Base-by-base conservation (phyloP, 2,888 invertebrate species). In the Parnassius smintheus region DNA sequence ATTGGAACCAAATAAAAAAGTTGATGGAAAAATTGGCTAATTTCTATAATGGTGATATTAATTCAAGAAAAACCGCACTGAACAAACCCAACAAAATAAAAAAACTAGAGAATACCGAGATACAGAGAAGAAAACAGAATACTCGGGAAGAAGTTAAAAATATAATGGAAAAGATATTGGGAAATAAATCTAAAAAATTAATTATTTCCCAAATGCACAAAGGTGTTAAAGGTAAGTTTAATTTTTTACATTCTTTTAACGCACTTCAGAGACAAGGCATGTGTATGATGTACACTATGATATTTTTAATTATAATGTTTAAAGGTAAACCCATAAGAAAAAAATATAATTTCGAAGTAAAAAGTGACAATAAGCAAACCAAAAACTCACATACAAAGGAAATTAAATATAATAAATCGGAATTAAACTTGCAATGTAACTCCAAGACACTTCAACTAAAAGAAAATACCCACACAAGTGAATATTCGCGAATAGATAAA, bases 1-100 rank as follows among this genome's bases (percentile, higher is more conserved):
- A 93, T 67, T 93, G 93, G 93, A 78, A 85, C 18, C 70, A 76
- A 70, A 75, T 91, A 2, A 75, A 76, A 25, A 80, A 76, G 64
- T 66, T 90, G 45, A 54, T 88, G 42, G 80, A 85, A 59, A 91
- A 88, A 71, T 66, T 85, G 12, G 70, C 81, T 0, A 76, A 82
- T 66, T 86, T 88, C 72, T 85, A 83, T 70, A 65, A 65, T 45
- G 85, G 85, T 54, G 78, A 82, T 45, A 63, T 76, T 53, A 70
- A 75, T 65, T 48, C 80, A 2, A 79, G 77, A 70, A 69, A 73
- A 70, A 59, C 70, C 9, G 68, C 69, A 58, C 73, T 69, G 12
- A 53, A 56, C 35, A 50, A 50, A 48, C 64, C 70, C 55, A 45
- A 65, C 59, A 69, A 69, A 59, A 59, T 72, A 64, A 64, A 49